Base-by-base conservation (phyloP, 2,113 vertebrate species). In the Carassius auratus region DNA sequence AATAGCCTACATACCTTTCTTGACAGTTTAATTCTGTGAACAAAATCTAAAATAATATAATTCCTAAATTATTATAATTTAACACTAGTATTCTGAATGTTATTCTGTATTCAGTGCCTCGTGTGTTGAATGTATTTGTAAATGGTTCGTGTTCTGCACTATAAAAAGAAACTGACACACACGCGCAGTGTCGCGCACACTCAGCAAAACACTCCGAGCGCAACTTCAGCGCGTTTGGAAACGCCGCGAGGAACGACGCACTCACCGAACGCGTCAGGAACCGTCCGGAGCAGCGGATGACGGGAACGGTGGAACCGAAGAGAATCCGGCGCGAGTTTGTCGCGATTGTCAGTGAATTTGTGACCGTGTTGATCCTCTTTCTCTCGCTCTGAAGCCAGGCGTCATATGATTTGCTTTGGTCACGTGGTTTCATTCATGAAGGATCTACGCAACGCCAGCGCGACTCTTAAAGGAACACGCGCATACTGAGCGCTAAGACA, bases 371-470 rank as follows among this genome's bases (percentile, higher is more conserved):
- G 90, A 90, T 92, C 92, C 90, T 89, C 86, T 90, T 92, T 93
- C 91, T 87, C 92, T 93, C 93, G 93, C 92, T 91, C 92, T 91
- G 87, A 90, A 91, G 92, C 93, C 90, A 94, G 93, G 94, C 93
- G 96, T 97, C 97, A 97, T 95, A 95, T 96, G 96, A 96, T 97
- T 75, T 48, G 71, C 96, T 96, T 97, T 97, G 95, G 94, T 97
- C 96, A 97, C 96, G 95, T 97, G 96, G 92, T 93, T 97, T 96
- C 97, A 98, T 98, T 97, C 96, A 98, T 97, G 96, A 95, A 96
- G 95, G 94, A 90, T 92, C 93, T 91, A 92, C 93, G 96, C 95
- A 93, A 89, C 92, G 91, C 90, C 91, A 88, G 88, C 82, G 73
- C 80, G 80, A 83, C 86, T 85, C 91, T 95, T 94, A 94, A 95